phyloP scores from a whole-genome alignment of 2,113 vertebrate species.

The Taurulus bubalis region DNA sequence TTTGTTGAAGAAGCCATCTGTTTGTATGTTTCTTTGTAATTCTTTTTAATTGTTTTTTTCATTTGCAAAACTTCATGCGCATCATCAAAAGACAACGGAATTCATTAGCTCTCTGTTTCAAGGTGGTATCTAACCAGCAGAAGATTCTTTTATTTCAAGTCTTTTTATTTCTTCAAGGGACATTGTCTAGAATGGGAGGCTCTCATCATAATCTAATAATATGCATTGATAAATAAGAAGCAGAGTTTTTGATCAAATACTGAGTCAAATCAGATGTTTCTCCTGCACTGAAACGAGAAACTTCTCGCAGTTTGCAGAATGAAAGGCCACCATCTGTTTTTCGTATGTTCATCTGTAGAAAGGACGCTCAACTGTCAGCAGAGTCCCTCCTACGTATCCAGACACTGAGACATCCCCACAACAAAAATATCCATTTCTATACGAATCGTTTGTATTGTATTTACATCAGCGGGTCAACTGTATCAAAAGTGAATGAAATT shows the following conservation, averaged over 20 bases:
- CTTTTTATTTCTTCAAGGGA: constrained; percentile 78
- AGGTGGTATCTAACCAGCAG: constrained; percentile 72
- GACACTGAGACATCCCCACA: constrained; percentile 51
- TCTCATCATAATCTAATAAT: constrained; percentile 76
- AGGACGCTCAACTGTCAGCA: constrained; percentile 76
- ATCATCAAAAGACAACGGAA: constrained; percentile 76
- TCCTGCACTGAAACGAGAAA: constrained; percentile 71
- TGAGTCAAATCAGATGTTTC: constrained; percentile 75
- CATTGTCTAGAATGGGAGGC: constrained; percentile 61
- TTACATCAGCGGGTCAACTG: constrained; percentile 42
- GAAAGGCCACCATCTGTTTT: constrained; percentile 82
- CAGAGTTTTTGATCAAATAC: constrained; percentile 78
- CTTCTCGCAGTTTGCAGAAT: constrained; percentile 72
- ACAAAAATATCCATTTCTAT: constrained; percentile 54
- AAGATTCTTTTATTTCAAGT: constrained; percentile 76
- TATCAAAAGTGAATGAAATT: constrained; percentile 25
- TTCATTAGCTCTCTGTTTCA: constrained; percentile 75
- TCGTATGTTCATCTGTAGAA: constrained; percentile 66
- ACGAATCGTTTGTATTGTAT: constrained; percentile 34
- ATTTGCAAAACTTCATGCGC: constrained; percentile 72
- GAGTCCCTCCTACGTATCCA: constrained; percentile 67
- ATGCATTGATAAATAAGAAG: constrained; percentile 72
- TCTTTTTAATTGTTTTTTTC: constrained; percentile 70
- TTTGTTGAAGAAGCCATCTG: constrained; percentile 79
- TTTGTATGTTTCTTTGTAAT: constrained; percentile 71